Evolutionary conservation across 2,888 invertebrate genomes (phyloP).

Genomic region (Phaonia tiefii): DNA sequence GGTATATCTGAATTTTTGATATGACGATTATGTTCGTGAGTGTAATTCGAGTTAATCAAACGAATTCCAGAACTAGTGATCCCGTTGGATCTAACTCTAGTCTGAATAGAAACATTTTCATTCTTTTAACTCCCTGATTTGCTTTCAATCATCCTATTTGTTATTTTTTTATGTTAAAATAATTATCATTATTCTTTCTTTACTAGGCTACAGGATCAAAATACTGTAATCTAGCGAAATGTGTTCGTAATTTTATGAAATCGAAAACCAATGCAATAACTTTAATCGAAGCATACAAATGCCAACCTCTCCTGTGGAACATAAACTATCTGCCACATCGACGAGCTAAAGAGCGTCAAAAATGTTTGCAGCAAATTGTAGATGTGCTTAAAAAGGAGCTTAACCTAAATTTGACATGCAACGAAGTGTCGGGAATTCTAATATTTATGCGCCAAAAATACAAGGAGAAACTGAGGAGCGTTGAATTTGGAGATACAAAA

Average conservation of each 20-base stretch:
- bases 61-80: no score
- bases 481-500: not conserved
- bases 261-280: not conserved
- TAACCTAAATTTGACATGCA: not conserved
- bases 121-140: no score
- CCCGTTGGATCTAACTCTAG: no score
- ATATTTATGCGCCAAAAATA: not conserved
- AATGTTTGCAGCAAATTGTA: not conserved
- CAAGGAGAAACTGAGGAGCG: not conserved
- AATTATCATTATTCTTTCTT: no score
- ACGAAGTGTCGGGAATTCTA: slow-evolving; percentile 1
- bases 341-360: not conserved
- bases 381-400: not conserved
- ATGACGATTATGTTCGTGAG: no score
- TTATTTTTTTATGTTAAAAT: no score
- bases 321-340: not conserved
- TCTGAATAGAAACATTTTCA: no score
- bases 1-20: no score
- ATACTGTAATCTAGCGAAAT: not conserved
- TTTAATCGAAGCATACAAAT: not conserved
- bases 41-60: no score
- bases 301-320: not conserved
- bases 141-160: no score
- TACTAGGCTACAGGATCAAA: not conserved
- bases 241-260: not conserved